Evolutionary conservation across 2,797 vertebrate species (phyloP).

Genomic region (Pampus argenteus): DNA sequence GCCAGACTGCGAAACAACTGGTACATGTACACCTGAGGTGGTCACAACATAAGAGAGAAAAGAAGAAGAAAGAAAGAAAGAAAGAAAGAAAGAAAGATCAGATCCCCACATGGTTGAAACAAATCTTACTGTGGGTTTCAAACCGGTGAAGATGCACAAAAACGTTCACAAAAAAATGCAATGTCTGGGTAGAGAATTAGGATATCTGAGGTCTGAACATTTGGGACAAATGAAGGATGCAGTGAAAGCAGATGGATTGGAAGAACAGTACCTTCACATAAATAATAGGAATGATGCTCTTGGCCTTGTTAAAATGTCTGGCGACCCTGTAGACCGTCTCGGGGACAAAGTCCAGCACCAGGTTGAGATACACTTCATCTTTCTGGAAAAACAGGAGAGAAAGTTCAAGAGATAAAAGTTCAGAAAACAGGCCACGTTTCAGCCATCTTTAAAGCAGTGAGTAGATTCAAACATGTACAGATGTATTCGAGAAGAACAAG

Average conservation of each 20-base stretch:
- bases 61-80: no score
- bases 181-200: no score
- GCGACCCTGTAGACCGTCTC: conserved; percentile 95
- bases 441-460: neutral
- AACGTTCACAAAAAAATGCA: no score
- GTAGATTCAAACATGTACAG: no score
- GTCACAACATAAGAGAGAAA: neutral
- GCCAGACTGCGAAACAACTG: conserved; percentile 94
- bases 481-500: no score
- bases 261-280: conserved; percentile 88
- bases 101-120: neutral
- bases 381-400: conserved; percentile 79
- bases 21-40: conserved; percentile 90
- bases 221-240: neutral
- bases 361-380: conserved; percentile 94
- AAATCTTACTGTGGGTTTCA: neutral
- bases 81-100: no score
- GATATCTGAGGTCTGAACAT: no score
- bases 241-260: neutral
- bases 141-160: neutral
- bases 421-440: neutral
- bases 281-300: conserved; percentile 92
- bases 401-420: neutral
- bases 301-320: conserved; percentile 94
- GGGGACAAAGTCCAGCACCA: conserved; percentile 93